Evolutionary conservation across 2,113 vertebrate species (phyloP), one percentile per base, ranked within the genome.

Genomic region (Myotis yumanensis): DNA sequence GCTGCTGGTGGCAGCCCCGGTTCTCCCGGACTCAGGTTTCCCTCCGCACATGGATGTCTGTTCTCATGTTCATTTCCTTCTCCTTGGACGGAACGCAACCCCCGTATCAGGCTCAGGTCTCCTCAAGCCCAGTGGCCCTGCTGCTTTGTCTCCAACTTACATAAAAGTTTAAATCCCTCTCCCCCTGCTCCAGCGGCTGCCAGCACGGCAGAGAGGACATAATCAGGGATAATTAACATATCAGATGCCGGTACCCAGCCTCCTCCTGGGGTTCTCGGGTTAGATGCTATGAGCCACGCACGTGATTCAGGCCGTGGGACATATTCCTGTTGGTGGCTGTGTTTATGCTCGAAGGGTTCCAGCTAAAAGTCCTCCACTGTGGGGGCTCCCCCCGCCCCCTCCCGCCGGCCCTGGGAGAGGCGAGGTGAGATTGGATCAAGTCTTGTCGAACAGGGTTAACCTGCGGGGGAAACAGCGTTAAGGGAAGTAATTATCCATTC

Each of bases 401-500:
- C 46, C 15, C 30, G 18, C 52, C 66, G 1, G 17, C 57, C 57
- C 59, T 11, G 23, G 59, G 59, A 11, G 25, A 28, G 25, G 81
- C 95, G 90, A 96, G 95, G 96, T 83, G 90, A 97, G 97, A 98
- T 96, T 95, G 97, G 97, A 97, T 93, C 71, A 7, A 0, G 11
- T 89, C 97, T 97, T 97, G 97, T 96, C 91, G 96, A 98, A 97
- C 95, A 98, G 97, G 97, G 98, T 98, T 97, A 98, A 97, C 97
- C 96, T 97, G 96, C 91, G 90, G 92, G 93, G 84, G 94, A 81
- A 97, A 97, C 93, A 95, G 93, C 88, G 73, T 89, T 93, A 82
- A 94, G 95, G 95, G 97, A 95, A 96, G 96, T 96, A 96, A 97
- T 97, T 97, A 97, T 91, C 94, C 97, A 96, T 95, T 97, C 96